Percentiles rank a stretch among this genome's conserved stretches.
These are phyloP conservation scores for Lophius americanus DNA, from an alignment of 2,797 vertebrate species.

Conservation along the genomic window DNA sequence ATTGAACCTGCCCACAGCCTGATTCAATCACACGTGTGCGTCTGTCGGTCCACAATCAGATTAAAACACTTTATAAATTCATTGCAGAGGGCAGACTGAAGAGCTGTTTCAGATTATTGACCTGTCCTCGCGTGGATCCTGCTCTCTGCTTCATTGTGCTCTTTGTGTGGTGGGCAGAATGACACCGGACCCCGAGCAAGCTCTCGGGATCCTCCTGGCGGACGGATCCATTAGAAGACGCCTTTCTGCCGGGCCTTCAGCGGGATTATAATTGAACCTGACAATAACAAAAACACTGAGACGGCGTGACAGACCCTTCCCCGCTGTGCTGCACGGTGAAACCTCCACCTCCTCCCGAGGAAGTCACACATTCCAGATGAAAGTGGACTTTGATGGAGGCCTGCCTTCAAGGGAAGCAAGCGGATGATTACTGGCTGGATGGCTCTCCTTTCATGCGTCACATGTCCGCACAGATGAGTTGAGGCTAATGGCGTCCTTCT, in stretches of 20 bases:
- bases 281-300: conserved; percentile 59
- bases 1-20: no score
- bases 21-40: no score
- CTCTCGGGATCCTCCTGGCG: conserved; percentile 42
- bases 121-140: neutral
- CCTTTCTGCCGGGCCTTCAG: conserved; percentile 35
- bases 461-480: conserved; percentile 70
- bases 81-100: neutral
- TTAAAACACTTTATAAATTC: neutral
- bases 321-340: conserved; percentile 47
- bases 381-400: conserved; percentile 74
- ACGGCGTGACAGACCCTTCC: conserved; percentile 36
- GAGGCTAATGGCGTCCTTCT: conserved; percentile 73
- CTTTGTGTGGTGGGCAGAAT: conserved; percentile 16
- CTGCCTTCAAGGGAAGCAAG: conserved; percentile 66
- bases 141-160: conserved; percentile 6
- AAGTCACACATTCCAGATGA: conserved; percentile 72
- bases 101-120: conserved; percentile 26
- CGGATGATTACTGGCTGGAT: conserved; percentile 69
- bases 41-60: neutral
- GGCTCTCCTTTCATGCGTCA: conserved; percentile 68
- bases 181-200: conserved; percentile 17
- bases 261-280: conserved; percentile 56
- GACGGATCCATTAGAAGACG: conserved; percentile 26
- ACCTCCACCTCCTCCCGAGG: conserved; percentile 53